Base-by-base conservation (phyloP, 2,113 vertebrate genomes). In the Phrynosoma blainvillii region DNA sequence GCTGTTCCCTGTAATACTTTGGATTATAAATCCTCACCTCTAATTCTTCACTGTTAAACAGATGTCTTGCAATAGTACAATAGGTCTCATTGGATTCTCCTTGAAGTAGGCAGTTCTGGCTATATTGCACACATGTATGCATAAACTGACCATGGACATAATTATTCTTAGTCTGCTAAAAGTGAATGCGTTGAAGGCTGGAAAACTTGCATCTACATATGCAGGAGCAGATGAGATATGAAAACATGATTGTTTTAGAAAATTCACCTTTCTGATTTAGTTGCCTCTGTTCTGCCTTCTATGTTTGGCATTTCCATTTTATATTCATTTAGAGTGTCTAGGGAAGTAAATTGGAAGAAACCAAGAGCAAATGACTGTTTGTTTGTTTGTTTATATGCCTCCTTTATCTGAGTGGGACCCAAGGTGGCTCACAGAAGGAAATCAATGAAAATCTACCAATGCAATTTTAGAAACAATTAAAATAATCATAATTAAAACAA, bases 171-270 rank as follows among this genome's bases (percentile, higher is more conserved):
- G 32, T 30, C 77, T 16, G 12, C 47, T 79, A 23, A 9, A 10
- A 27, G 25, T 78, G 8, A 25, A 30, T 79, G 1, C 23, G 79
- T 30, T 59, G 42, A 66, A 65, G 20, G 7, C 4, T 40, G 30
- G 54, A 12, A 21, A 21, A 66, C 79, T 36, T 32, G 8, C 32
- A 66, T 42, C 80, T 82, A 27, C 10, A 27, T 68, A 23, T 82
- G 12, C 11, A 1, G 9, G 8, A 40, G 77, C 42, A 18, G 36
- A 20, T 68, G 40, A 54, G n/a, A 11, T 27, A 30, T 16, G 71
- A 30, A 12, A 14, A 14, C 10, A n/a, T 68, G n/a, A 18, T 20
- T 25, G 11, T 12, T 79, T 86, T 86, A 84, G 87, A 89, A 86
- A 56, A 77, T 3, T 0, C 87, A 42, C 42, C 62, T 47, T 42